A percentile compares a stretch with the other conserved stretches of the same genome.
Conservation (phyloP, 2,113 vertebrate species). For the Pan troglodytes region DNA sequence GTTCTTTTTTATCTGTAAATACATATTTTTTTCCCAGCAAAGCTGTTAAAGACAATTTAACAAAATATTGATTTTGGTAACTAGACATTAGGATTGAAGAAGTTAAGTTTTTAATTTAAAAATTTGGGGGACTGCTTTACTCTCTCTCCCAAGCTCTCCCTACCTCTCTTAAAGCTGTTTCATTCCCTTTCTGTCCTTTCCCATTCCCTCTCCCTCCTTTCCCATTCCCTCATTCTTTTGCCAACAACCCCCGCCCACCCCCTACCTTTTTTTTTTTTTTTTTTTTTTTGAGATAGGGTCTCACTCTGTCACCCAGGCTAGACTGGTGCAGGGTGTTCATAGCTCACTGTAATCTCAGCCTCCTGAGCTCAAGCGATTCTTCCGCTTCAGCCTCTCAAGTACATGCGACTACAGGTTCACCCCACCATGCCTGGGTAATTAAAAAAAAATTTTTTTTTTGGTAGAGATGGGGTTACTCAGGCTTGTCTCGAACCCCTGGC, state of each 20-base stretch:
- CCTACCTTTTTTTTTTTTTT: no score
- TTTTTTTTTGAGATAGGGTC: no score
- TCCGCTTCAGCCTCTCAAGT: no score
- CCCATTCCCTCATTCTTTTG: background rate
- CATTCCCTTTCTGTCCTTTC: background rate
- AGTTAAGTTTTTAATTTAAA: background rate
- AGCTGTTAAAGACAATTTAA: background rate
- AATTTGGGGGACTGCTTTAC: background rate
- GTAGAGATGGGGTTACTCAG: no score
- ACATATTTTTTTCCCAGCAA: background rate
- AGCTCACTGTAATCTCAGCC: background rate
- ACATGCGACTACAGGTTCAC: no score
- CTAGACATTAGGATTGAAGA: background rate
- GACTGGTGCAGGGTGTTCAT: no score
- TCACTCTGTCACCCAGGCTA: no score
- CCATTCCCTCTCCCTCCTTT: background rate
- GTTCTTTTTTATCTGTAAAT: background rate
- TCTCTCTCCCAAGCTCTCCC: background rate
- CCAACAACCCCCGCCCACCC: background rate
- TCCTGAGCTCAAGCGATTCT: background rate
- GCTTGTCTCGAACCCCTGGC: no score
- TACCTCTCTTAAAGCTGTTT: background rate
- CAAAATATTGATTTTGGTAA: background rate
- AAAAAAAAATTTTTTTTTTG: no score
- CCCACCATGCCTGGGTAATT: no score